Percentiles rank a stretch among this genome's conserved stretches.
Conservation (phyloP, 2,113 vertebrate species). For the Piliocolobus tephrosceles region DNA sequence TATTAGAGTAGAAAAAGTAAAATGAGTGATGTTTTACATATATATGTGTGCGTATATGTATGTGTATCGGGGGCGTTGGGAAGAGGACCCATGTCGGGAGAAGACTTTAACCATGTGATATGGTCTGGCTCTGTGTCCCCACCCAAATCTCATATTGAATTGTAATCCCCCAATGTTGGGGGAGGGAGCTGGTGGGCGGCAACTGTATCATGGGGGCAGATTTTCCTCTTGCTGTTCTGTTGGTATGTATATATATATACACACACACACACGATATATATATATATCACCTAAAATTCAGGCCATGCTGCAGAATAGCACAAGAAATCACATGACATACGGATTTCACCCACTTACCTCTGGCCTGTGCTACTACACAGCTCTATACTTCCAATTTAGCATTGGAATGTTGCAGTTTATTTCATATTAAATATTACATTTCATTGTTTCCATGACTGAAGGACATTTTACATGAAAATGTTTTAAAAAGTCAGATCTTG, state of each 20-base stretch:
- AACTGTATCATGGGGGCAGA: too few species aligned
- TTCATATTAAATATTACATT: constrained; percentile 19
- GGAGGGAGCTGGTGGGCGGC: too few species aligned
- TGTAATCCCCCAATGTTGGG: too few species aligned
- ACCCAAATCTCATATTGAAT: too few species aligned
- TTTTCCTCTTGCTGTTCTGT: too few species aligned
- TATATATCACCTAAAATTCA: not conserved
- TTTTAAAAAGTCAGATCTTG: not conserved
- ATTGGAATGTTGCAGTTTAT: not conserved
- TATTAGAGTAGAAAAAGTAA: too few species aligned
- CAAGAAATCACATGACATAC: not conserved
- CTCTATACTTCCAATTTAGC: not conserved
- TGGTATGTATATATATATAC: too few species aligned
- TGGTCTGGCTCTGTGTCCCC: too few species aligned
- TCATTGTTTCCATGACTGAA: constrained; percentile 2
- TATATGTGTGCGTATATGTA: too few species aligned
- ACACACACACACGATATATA: too few species aligned
- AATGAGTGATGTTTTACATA: too few species aligned
- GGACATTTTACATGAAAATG: not conserved
- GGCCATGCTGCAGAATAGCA: not conserved
- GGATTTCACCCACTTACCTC: not conserved
- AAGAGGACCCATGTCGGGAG: accelerated
- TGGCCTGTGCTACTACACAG: not conserved
- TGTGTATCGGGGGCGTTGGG: too few species aligned
- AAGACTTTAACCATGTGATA: not conserved